phyloP scores from a whole-genome alignment of 2,888 invertebrate species.

The Drosophila siamana region DNA sequence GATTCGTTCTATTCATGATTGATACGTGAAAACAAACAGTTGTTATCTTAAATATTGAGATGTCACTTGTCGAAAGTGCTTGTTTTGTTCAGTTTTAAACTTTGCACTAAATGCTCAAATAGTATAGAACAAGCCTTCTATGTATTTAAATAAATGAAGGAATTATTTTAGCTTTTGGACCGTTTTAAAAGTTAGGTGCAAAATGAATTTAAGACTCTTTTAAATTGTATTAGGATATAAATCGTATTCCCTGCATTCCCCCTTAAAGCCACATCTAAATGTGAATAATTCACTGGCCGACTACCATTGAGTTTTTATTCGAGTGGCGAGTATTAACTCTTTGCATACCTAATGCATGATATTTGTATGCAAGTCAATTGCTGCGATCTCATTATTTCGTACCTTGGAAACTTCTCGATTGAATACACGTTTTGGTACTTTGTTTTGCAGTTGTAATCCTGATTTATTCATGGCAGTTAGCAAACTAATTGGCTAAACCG shows the following conservation, averaged over 20 bases:
- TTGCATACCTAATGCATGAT: conserved; percentile 6
- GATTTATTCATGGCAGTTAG: conserved; percentile 70
- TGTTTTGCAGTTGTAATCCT: conserved; percentile 4
- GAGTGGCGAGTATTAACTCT: not conserved
- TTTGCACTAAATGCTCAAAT: too few species aligned
- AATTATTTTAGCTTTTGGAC: too few species aligned
- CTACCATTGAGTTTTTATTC: not conserved
- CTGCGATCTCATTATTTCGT: not conserved
- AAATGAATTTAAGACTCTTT: not conserved
- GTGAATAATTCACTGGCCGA: conserved; percentile 36
- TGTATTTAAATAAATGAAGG: too few species aligned
- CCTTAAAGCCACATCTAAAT: not conserved
- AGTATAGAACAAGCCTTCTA: too few species aligned
- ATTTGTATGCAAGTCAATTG: conserved; percentile 9
- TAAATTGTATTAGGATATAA: too few species aligned
- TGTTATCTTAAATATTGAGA: conserved; percentile 24
- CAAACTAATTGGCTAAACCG: conserved; percentile 63
- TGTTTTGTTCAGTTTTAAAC: too few species aligned
- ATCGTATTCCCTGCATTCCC: not conserved
- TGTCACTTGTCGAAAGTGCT: conserved; percentile 1
- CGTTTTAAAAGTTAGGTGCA: not conserved
- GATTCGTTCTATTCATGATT: conserved; percentile 55
- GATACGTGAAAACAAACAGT: conserved; percentile 40
- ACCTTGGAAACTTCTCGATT: conserved; percentile 9
- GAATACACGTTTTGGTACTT: not conserved